phyloP scores from a whole-genome alignment of 53 echinoderm and acorn worm species.

The Arbacia lixula region DNA sequence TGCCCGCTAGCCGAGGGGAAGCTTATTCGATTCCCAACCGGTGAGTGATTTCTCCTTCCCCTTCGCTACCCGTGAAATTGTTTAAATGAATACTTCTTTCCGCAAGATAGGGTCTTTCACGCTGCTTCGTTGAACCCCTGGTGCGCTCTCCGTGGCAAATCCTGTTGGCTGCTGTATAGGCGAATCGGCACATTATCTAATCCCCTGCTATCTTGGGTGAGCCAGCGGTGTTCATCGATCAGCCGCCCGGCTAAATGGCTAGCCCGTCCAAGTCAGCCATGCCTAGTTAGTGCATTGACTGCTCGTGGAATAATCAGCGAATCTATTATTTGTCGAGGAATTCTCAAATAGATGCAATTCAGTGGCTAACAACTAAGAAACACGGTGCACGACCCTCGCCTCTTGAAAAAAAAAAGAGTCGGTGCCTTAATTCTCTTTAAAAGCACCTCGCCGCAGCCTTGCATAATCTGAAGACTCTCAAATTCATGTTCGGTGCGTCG shows the following conservation, averaged over 20 bases:
- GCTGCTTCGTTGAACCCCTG: conserved; percentile 23
- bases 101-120: background rate
- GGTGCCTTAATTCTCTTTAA: no score
- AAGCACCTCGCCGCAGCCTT: no score
- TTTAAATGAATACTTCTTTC: conserved; percentile 54
- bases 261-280: no score
- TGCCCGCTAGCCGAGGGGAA: conserved; percentile 19
- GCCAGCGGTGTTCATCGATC: conserved; percentile 11
- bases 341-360: no score
- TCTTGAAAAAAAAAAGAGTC: no score
- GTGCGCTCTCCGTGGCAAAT: conserved; percentile 33
- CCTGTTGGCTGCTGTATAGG: background rate
- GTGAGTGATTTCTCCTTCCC: conserved; percentile 43
- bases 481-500: no score
- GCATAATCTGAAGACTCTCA: no score
- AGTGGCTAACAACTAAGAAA: no score
- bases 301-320: no score
- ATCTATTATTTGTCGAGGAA: no score
- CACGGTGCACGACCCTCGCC: no score
- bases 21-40: conserved; percentile 41
- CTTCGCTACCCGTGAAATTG: conserved; percentile 37
- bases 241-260: conserved; percentile 11
- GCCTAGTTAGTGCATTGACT: no score
- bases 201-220: conserved; percentile 6
- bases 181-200: conserved; percentile 17